Conservation (phyloP, 2,113 vertebrate species). For the Zosterops japonicus region DNA sequence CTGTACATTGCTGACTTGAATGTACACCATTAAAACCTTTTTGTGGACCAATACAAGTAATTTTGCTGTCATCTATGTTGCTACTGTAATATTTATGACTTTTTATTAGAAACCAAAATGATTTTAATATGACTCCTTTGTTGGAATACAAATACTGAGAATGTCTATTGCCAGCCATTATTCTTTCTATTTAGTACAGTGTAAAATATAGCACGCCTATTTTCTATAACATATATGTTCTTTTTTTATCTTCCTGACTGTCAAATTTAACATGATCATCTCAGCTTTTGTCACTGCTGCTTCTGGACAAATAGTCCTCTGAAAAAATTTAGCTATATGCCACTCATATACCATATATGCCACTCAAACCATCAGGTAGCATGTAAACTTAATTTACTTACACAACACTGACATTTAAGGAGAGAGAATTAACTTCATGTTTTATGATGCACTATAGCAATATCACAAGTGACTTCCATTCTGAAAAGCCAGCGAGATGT, state of each 20-base stretch:
- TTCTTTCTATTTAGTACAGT: background rate
- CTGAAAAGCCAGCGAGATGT: background rate
- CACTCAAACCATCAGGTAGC: background rate
- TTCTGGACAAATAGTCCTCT: background rate
- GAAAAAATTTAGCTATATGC: background rate
- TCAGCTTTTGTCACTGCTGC: background rate
- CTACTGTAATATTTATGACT: background rate
- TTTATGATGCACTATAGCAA: background rate
- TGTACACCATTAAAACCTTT: background rate
- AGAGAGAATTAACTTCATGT: background rate
- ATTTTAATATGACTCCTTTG: background rate
- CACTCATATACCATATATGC: background rate
- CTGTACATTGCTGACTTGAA: background rate
- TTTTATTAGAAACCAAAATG: background rate
- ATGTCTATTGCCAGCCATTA: background rate
- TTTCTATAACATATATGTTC: background rate
- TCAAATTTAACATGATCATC: background rate
- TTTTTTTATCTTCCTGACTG: background rate
- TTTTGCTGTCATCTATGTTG: background rate
- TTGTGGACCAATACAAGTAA: background rate
- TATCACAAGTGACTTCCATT: background rate
- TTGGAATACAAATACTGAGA: background rate
- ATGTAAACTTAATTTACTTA: background rate
- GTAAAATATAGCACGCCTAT: background rate
- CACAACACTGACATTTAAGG: background rate